Conservation (phyloP, 2,888 invertebrate genomes). For the Parasteatoda lunata region DNA sequence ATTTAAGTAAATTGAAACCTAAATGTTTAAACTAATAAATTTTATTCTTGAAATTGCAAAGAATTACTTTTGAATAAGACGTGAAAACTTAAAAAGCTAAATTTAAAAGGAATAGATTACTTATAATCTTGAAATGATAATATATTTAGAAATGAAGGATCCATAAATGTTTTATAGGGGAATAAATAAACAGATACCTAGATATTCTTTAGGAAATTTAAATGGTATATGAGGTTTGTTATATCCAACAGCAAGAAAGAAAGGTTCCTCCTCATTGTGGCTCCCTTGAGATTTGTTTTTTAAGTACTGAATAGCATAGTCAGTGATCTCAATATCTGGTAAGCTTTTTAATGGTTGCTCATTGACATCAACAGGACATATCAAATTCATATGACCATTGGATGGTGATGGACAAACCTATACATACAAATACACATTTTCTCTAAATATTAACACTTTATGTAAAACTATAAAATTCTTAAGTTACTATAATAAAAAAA, state of each 20-base stretch:
- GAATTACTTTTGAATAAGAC: too few relatives aligned
- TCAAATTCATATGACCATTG: conserved; percentile 74
- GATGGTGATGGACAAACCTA: conserved; percentile 80
- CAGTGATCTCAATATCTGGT: conserved; percentile 85
- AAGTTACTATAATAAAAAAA: too few relatives aligned
- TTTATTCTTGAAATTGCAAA: too few relatives aligned
- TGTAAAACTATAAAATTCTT: too few relatives aligned
- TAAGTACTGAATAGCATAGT: conserved; percentile 81
- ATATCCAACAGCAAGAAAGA: conserved; percentile 89
- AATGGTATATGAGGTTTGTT: conserved; percentile 94
- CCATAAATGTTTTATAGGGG: background rate
- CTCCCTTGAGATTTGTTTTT: conserved; percentile 73
- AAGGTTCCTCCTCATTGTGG: conserved; percentile 77
- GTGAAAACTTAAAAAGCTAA: too few relatives aligned
- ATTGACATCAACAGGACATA: conserved; percentile 85
- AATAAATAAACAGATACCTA: conserved; percentile 77
- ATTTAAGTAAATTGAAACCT: too few relatives aligned
- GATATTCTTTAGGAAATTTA: conserved; percentile 86
- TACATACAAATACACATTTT: too few relatives aligned
- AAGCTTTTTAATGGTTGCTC: conserved; percentile 84
- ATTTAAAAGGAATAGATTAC: too few relatives aligned
- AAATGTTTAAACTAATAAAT: too few relatives aligned
- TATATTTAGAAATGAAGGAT: too few relatives aligned
- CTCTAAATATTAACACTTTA: too few relatives aligned
- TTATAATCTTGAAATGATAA: too few relatives aligned